phyloP scores from a whole-genome alignment of 2,888 invertebrate species.

The Eremobia ochroleuca region DNA sequence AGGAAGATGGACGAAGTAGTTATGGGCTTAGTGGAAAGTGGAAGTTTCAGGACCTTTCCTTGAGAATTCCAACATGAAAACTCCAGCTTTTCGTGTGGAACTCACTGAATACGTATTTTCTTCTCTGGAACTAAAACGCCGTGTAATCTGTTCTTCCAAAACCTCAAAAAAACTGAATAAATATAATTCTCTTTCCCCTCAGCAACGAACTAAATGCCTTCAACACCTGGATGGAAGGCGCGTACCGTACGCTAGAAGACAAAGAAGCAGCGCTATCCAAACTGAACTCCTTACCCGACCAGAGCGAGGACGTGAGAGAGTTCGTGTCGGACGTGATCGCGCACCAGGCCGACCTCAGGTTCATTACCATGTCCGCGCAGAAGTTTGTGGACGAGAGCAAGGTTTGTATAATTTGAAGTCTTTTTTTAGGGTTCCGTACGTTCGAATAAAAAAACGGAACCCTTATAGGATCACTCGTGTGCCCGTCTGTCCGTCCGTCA shows the following conservation, averaged over 20 bases:
- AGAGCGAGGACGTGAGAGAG: constrained; percentile 95
- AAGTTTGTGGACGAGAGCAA: constrained; percentile 99
- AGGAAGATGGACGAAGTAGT: neutral
- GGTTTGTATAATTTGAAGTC: no score
- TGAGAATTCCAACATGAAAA: neutral
- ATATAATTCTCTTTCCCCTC: constrained; percentile 10
- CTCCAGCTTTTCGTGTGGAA: no score
- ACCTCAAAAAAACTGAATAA: neutral
- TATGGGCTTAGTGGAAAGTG: neutral
- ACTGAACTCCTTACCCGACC: constrained; percentile 93
- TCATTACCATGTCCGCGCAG: constrained; percentile 98
- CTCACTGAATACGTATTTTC: neutral
- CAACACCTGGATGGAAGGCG: constrained; percentile 96
- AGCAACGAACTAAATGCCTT: constrained; percentile 95
- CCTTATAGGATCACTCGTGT: no score
- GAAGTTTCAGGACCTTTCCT: neutral
- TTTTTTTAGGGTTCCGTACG: no score
- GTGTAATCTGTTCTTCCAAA: neutral
- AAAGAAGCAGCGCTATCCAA: constrained; percentile 96
- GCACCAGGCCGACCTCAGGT: constrained; percentile 98
- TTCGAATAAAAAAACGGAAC: no score
- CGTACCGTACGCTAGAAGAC: constrained; percentile 95
- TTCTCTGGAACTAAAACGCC: neutral
- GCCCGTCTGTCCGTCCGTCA: no score
- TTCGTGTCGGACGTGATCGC: constrained; percentile 98